Percentiles rank a stretch among this genome's conserved stretches.
These are phyloP conservation scores for Eupithecia dodoneata DNA, from an alignment of 2,888 invertebrate genomes.

Conservation along the genomic window DNA sequence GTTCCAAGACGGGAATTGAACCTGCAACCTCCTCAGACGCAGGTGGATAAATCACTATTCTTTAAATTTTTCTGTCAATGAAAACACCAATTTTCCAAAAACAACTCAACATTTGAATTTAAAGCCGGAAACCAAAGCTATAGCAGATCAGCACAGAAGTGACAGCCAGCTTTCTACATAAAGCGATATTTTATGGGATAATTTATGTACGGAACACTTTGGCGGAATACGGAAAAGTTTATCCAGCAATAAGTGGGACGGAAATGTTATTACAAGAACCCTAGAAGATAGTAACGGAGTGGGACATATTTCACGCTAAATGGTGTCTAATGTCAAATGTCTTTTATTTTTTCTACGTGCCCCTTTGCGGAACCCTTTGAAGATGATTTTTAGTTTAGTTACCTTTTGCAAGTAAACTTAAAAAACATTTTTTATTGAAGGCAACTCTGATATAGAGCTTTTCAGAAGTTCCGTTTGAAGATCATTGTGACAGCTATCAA, in stretches of 20 bases:
- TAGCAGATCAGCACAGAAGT: background rate
- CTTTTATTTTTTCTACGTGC: constrained; percentile 10
- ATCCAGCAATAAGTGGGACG: constrained; percentile 47
- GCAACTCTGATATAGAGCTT: constrained; percentile 39
- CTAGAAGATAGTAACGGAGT: constrained; percentile 26
- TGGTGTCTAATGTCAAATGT: constrained; percentile 6
- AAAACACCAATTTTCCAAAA: too few relatives aligned
- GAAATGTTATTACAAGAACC: constrained; percentile 33
- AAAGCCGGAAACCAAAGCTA: background rate
- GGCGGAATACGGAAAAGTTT: constrained; percentile 51
- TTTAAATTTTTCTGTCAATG: too few relatives aligned
- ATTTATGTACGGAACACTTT: constrained; percentile 52
- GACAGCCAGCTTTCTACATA: constrained; percentile 18
- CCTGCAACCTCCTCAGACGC: too few relatives aligned
- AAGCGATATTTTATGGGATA: constrained; percentile 46
- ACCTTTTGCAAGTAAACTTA: too few relatives aligned
- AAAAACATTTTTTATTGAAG: too few relatives aligned
- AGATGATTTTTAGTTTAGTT: background rate
- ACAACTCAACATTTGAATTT: background rate
- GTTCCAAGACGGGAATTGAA: too few relatives aligned
- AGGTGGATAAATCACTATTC: too few relatives aligned
- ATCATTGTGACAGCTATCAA: background rate
- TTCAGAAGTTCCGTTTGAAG: constrained; percentile 40
- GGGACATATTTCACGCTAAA: constrained; percentile 44
- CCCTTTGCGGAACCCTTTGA: background rate